phyloP scores from a whole-genome alignment of 2,888 invertebrate species.

The Pristionchus maxplancki region DNA sequence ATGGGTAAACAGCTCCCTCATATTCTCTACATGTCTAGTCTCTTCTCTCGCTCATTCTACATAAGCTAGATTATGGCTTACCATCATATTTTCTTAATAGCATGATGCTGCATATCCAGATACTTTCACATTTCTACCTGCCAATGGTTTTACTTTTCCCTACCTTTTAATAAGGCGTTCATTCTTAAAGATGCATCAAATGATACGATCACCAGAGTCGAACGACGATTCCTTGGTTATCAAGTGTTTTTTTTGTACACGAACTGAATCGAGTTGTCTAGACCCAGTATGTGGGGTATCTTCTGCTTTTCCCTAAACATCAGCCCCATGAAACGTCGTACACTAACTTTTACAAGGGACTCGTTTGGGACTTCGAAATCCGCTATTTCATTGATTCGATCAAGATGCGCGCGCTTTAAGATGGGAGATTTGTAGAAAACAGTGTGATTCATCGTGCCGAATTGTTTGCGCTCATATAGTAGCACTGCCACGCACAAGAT shows the following conservation, averaged over 20 bases:
- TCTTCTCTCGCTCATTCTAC: not conserved
- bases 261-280: no score
- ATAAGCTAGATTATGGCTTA: not conserved
- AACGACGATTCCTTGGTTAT: no score
- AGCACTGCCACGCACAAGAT: not conserved
- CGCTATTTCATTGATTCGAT: not conserved
- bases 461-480: not conserved
- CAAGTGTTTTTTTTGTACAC: no score
- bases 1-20: slow-evolving; percentile 32
- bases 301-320: no score
- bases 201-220: no score
- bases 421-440: not conserved
- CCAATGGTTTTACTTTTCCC: no score
- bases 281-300: no score
- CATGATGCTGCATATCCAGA: no score
- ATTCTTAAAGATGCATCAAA: no score
- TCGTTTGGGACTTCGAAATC: not conserved
- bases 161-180: no score
- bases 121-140: no score
- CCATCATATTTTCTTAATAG: not conserved
- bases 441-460: not conserved
- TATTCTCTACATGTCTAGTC: no score
- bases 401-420: not conserved
- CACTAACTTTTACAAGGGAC: not conserved
- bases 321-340: not conserved